phyloP scores from a whole-genome alignment of 2,888 invertebrate genomes.

The Tiphia femorata region DNA sequence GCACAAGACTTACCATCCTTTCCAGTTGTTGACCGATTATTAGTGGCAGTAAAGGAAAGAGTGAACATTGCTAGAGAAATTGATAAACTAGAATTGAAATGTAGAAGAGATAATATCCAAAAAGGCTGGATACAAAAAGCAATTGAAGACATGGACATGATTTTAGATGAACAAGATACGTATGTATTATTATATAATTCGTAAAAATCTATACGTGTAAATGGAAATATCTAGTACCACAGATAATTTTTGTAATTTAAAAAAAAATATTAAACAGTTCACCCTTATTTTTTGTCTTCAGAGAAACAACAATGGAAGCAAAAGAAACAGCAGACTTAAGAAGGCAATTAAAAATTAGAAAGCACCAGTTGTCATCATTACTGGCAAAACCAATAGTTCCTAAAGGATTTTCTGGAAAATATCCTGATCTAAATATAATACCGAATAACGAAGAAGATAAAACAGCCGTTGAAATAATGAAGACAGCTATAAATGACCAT shows the following conservation, averaged over 20 bases:
- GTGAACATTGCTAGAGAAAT: constrained; percentile 84
- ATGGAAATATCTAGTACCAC: too few relatives aligned
- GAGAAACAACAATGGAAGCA: constrained; percentile 54
- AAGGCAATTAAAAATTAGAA: constrained; percentile 70
- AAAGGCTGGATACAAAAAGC: constrained; percentile 89
- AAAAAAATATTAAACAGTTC: too few relatives aligned
- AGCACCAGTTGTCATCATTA: constrained; percentile 71
- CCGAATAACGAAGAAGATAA: constrained; percentile 54
- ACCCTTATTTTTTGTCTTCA: constrained; percentile 28
- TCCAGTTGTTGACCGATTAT: constrained; percentile 77
- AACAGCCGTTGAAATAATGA: constrained; percentile 73
- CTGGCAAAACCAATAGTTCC: constrained; percentile 77
- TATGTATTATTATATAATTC: too few relatives aligned
- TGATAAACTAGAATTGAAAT: constrained; percentile 81
- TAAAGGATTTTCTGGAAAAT: constrained; percentile 77
- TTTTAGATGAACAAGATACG: constrained; percentile 74
- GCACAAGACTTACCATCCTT: constrained; percentile 87
- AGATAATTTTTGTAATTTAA: too few relatives aligned
- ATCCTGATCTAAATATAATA: constrained; percentile 71
- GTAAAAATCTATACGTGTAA: too few relatives aligned
- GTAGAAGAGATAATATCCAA: constrained; percentile 76
- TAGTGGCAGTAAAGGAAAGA: constrained; percentile 78
- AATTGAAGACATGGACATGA: constrained; percentile 91
- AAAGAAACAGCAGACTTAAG: constrained; percentile 68
- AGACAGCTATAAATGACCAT: constrained; percentile 59